Percentiles rank a stretch among this genome's conserved stretches.
These are phyloP conservation scores for Neodiprion fabricii DNA, from an alignment of 1,140 invertebrate species.

Conservation along the genomic window DNA sequence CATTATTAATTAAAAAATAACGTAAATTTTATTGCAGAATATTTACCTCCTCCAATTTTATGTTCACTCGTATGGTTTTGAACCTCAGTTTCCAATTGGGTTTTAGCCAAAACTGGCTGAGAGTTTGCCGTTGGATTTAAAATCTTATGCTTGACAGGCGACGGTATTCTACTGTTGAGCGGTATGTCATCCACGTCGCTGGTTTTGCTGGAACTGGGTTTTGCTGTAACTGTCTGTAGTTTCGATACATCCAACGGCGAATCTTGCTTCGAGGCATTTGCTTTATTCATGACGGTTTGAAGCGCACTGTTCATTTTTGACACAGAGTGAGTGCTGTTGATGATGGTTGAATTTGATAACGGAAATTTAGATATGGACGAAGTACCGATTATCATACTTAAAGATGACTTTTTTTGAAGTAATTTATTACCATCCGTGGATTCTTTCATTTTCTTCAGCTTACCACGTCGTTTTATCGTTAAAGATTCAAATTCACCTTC, in stretches of 20 bases:
- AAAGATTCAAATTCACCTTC: conserved; percentile 55
- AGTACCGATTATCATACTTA: conserved; percentile 56
- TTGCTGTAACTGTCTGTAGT: conserved; percentile 38
- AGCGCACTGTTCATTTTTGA: conserved; percentile 55
- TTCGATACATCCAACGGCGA: conserved; percentile 40
- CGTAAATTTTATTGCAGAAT: not conserved
- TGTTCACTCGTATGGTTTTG: conserved; percentile 58
- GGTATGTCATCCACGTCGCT: conserved; percentile 60
- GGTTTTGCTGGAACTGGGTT: conserved; percentile 49
- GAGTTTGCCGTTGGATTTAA: conserved; percentile 49
- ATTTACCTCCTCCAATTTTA: conserved; percentile 60
- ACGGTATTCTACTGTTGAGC: conserved; percentile 58
- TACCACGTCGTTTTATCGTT: conserved; percentile 49
- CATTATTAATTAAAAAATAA: not conserved
- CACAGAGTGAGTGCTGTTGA: conserved; percentile 52
- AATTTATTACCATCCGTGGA: conserved; percentile 55
- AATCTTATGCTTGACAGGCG: conserved; percentile 55
- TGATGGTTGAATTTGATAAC: conserved; percentile 50
- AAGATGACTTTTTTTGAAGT: conserved; percentile 54
- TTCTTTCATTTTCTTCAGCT: conserved; percentile 60
- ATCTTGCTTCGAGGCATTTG: conserved; percentile 59
- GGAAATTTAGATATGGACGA: conserved; percentile 54
- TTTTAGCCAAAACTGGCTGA: conserved; percentile 47
- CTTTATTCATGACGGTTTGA: conserved; percentile 50
- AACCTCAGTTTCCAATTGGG: conserved; percentile 48